Evolutionary conservation across 2,113 vertebrate genomes (phyloP), one percentile per base, ranked within the genome.

Genomic region (Atlantisia rogersi): DNA sequence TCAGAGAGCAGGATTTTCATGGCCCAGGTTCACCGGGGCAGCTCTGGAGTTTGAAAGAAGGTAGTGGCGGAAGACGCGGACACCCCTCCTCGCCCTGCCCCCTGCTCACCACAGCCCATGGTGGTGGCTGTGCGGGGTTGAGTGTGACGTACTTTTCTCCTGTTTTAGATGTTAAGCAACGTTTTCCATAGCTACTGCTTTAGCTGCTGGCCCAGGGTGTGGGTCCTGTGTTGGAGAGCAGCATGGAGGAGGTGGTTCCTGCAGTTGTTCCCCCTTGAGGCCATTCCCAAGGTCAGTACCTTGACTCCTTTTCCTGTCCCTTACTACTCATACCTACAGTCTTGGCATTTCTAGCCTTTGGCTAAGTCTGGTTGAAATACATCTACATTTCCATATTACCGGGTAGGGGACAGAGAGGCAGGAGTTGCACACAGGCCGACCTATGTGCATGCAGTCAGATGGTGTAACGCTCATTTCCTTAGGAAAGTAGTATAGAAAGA

Each of bases 31-130:
- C 63, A 14, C 8, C 9, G 0, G 0, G 24, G n/a, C 46, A 88
- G 11, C 16, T 56, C 25, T 63, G 11, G 5, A 10, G 4, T 67
- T 74, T 58, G 46, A 21, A 76, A 32, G 8, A 32, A 73, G 12
- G 15, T 44, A 35, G 24, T 73, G 12, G 10, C 22, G 40, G 40
- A 31, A 89, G 10, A 67, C 6, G 8, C 11, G 40, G 4, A 6
- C 14, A 48, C 7, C 17, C 0, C 1, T 68, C 4, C 4, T 19
- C 1, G 1, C 15, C 39, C 32, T 77, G 12, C 2, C 2, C 4
- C 11, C 17, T 63, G 7, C 26, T 53, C 53, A 11, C 5, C 5
- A 16, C 31, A 70, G 37, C 1, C 29, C 22, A 6, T 15, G 26
- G 17, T 29, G 63, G 24, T 52, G 3, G 48, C 21, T 24, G 50